Conservation (phyloP, 2,888 invertebrate genomes). For the Pristionchus arcanus region DNA sequence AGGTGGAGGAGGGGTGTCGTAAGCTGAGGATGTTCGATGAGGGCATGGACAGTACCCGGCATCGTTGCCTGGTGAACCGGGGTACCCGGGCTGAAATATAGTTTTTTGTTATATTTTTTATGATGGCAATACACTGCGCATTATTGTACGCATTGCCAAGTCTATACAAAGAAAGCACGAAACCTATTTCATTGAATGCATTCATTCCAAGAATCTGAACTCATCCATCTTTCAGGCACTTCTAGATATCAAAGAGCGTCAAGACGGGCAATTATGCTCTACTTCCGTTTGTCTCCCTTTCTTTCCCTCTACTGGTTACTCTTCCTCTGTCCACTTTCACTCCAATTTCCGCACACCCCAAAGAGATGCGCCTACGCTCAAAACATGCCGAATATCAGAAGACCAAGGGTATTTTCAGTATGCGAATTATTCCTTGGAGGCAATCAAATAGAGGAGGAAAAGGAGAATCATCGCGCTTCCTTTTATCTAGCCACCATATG, state of each 20-base stretch:
- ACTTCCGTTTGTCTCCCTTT: constrained; percentile 12
- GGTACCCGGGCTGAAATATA: background rate
- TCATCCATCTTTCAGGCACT: background rate
- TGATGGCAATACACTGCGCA: background rate
- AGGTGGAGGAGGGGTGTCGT: background rate
- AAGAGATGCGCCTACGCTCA: constrained; percentile 17
- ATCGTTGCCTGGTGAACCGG: constrained; percentile 24
- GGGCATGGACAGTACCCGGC: constrained; percentile 54
- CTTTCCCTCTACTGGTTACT: background rate
- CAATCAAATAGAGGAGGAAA: background rate
- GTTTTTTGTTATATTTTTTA: background rate
- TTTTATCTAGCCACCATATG: background rate
- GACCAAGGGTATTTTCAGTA: background rate
- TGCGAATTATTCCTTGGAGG: background rate
- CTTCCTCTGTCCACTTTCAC: background rate
- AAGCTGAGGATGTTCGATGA: background rate
- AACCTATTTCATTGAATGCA: background rate
- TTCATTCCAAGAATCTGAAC: background rate
- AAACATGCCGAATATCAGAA: background rate
- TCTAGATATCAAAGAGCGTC: background rate
- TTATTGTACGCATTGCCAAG: background rate
- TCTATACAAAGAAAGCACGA: background rate
- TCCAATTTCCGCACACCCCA: constrained; percentile 28
- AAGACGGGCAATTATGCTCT: background rate
- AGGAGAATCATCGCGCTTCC: background rate